Evolutionary conservation across 2,797 vertebrate genomes (phyloP).

Genomic region (Philypnodon macrostomus): DNA sequence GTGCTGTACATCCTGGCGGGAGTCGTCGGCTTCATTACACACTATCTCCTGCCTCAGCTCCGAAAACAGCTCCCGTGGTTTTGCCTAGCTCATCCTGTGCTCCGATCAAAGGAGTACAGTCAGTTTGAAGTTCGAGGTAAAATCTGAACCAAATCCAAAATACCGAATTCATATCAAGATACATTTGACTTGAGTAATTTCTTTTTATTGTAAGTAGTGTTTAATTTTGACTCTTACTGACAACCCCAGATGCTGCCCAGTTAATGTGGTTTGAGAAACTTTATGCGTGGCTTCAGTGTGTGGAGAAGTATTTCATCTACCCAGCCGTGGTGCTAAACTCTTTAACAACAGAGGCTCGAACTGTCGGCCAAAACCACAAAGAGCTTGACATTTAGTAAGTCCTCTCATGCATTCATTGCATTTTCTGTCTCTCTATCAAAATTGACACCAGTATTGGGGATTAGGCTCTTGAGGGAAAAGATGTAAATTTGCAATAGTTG

Average conservation of each 20-base stretch:
- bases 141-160: constrained; percentile 34
- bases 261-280: constrained; percentile 95
- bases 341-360: constrained; percentile 84
- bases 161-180: background rate
- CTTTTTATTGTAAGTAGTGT: background rate
- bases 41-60: constrained; percentile 90
- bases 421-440: background rate
- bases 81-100: constrained; percentile 88
- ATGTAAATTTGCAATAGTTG: too few relatives aligned
- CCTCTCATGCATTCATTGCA: constrained; percentile 1
- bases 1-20: constrained; percentile 87
- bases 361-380: constrained; percentile 81
- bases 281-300: constrained; percentile 87
- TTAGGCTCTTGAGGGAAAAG: background rate
- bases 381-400: constrained; percentile 87
- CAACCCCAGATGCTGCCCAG: constrained; percentile 85
- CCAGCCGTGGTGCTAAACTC: constrained; percentile 89
- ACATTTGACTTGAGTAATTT: background rate
- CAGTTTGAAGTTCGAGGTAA: constrained; percentile 92
- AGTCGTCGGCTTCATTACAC: constrained; percentile 86
- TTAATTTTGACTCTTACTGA: background rate
- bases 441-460: too few relatives aligned
- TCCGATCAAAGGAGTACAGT: constrained; percentile 89
- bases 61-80: constrained; percentile 93
- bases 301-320: constrained; percentile 90